phyloP scores from a whole-genome alignment of 2,888 invertebrate species.

The Lochmaea crataegi region DNA sequence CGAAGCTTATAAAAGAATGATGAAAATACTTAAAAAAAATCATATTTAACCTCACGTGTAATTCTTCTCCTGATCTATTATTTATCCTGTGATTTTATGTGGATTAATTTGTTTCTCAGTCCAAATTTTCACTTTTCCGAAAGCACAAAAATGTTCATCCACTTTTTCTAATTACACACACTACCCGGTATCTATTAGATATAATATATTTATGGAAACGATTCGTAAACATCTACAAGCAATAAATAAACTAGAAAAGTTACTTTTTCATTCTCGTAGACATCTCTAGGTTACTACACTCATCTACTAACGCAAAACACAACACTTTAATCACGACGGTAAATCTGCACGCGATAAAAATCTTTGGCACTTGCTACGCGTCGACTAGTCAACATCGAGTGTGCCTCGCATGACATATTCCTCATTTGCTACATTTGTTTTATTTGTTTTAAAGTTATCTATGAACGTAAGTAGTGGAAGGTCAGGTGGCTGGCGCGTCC shows the following conservation, averaged over 20 bases:
- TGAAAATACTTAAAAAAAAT: too few species aligned
- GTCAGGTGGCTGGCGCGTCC: conserved; percentile 8
- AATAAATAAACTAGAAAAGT: conserved; percentile 26
- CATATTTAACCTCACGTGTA: too few species aligned
- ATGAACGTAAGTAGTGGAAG: conserved; percentile 16
- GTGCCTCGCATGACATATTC: conserved; percentile 27
- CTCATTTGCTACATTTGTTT: conserved; percentile 17
- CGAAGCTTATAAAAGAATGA: too few species aligned
- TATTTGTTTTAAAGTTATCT: conserved; percentile 19
- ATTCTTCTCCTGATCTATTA: too few species aligned
- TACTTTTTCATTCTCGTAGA: conserved; percentile 30
- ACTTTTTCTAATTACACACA: not conserved
- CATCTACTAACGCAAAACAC: conserved; percentile 32
- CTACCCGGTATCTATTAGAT: not conserved
- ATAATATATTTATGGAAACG: conserved; percentile 11
- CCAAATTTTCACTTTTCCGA: too few species aligned
- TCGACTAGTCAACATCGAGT: conserved; percentile 26
- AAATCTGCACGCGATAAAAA: conserved; percentile 30
- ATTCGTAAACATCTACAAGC: conserved; percentile 8
- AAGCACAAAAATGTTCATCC: not conserved
- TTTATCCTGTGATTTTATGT: too few species aligned
- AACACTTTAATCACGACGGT: conserved; percentile 26
- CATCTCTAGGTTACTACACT: conserved; percentile 39
- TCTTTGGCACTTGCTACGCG: conserved; percentile 30
- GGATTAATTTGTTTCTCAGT: too few species aligned